Conservation (phyloP, 2,888 invertebrate species). For the Reticulitermes lucifugus region DNA sequence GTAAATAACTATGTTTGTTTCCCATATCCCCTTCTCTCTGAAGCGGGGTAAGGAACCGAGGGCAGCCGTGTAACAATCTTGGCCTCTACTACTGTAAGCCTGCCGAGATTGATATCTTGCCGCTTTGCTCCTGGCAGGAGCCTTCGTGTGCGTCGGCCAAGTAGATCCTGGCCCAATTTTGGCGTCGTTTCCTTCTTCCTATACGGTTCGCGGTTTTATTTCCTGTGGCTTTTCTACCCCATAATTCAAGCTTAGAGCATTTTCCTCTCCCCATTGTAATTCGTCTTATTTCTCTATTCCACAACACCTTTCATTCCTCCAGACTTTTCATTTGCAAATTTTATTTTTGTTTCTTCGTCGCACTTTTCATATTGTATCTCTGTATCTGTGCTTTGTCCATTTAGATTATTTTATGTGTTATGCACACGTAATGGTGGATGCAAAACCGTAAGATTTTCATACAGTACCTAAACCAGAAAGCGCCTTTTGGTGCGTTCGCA, state of each 20-base stretch:
- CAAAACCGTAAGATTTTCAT: no score
- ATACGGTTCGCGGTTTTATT: background rate
- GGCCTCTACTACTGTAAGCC: background rate
- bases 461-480: no score
- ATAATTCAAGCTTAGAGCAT: conserved; percentile 1
- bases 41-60: no score
- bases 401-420: background rate
- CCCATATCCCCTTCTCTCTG: background rate
- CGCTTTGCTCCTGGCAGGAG: background rate
- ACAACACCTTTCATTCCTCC: background rate
- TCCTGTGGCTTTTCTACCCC: background rate
- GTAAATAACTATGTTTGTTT: background rate
- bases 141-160: background rate
- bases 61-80: no score
- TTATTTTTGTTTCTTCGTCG: background rate
- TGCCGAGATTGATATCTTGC: background rate
- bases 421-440: no score
- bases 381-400: background rate
- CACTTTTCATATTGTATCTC: background rate
- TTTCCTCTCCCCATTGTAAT: background rate
- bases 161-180: conserved; percentile 16
- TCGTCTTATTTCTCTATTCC: background rate
- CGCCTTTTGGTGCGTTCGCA: no score
- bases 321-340: background rate
- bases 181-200: conserved; percentile 3